These are phyloP conservation scores for Campylomormyrus tamandua DNA, from an alignment of 2,113 vertebrate species.

Conservation along the genomic window DNA sequence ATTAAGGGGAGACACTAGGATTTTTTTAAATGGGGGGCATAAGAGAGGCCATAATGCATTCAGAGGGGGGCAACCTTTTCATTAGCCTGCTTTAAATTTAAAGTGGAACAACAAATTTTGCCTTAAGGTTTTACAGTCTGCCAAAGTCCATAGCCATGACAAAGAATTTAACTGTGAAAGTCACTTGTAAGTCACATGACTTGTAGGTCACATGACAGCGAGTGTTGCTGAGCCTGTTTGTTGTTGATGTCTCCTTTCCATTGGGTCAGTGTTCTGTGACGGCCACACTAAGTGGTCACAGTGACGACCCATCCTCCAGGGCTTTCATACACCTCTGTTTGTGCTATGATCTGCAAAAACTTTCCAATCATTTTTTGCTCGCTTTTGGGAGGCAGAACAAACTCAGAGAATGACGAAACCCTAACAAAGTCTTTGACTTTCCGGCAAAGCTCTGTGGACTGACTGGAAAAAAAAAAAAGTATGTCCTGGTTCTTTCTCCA, in stretches of 20 bases:
- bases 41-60: background rate
- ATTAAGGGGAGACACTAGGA: background rate
- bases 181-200: background rate
- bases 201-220: background rate
- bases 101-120: background rate
- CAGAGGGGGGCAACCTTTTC: background rate
- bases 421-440: background rate
- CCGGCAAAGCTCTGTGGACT: slow-evolving; percentile 5
- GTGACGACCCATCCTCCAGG: background rate
- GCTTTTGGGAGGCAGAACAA: background rate
- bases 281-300: background rate
- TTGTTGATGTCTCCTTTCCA: slow-evolving; percentile 3
- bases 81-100: background rate
- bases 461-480: background rate
- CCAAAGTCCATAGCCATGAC: background rate
- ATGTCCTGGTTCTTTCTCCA: background rate
- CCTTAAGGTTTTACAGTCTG: background rate
- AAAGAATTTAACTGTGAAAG: background rate
- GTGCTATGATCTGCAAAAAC: background rate
- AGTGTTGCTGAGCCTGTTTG: background rate
- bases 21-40: background rate
- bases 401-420: background rate
- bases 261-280: background rate
- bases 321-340: background rate
- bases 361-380: background rate